Evolutionary conservation across 2,888 invertebrate genomes (phyloP), one percentile per base, ranked within the genome.

Genomic region (Rhodophaea formosa): DNA sequence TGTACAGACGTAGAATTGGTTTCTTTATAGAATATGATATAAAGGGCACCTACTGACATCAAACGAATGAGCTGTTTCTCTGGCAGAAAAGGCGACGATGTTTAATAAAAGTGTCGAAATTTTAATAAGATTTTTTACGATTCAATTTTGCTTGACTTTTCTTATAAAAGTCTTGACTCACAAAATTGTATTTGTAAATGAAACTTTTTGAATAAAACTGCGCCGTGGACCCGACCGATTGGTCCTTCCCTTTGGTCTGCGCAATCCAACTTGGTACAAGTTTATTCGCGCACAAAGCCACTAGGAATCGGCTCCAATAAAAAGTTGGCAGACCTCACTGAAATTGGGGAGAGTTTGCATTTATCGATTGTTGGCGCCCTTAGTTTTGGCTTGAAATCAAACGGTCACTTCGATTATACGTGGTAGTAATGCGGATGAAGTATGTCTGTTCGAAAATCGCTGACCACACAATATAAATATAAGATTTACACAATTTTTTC

Each of bases 301-400:
- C 32, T 55, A 39, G 29, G 35, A 60, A 60, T 55, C 52, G 55
- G 52, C 32, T 30, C 32, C 30, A 53, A 56, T 56, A 57, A 60
- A 53, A 62, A 61, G 47, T 62, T 63, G 29, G 56, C 51, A 45
- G 43, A 56, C 57, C 46, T 53, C 43, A 56, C 43, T 60, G 12
- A 62, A 66, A 64, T 68, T 67, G 63, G 64, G 62, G 63, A 64
- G 65, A 63, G 57, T 65, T 65, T 59, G 60, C 63, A 65, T 63
- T 63, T 67, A 65, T 65, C 62, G 63, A 66, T 64, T 63, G 59
- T 67, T 65, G 55, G 59, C 59, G 59, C 59, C 45, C 58, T 60
- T 59, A 51, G 59, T 62, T 63, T 67, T 67, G 65, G 67, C 65
- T 62, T 55, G 57, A 49, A 57, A 52, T 61, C 63, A 59, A 61